These are phyloP conservation scores for Papilio polytes DNA, from an alignment of 1,140 invertebrate species.

Conservation along the genomic window DNA sequence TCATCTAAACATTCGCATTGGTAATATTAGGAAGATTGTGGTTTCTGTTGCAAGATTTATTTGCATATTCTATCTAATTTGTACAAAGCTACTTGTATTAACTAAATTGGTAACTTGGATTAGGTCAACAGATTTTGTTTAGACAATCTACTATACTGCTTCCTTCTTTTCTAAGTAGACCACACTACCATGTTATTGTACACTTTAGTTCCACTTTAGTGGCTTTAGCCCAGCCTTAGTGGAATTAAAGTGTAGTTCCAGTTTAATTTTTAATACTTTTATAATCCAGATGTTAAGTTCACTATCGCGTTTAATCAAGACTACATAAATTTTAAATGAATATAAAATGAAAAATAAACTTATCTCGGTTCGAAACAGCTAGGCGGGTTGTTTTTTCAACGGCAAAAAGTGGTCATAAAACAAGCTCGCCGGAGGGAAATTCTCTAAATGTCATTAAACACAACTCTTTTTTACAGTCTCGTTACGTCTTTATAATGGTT, in stretches of 20 bases:
- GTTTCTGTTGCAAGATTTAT: background rate
- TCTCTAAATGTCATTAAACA: slow-evolving; percentile 41
- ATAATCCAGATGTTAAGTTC: background rate
- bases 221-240: no score
- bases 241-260: background rate
- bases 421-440: slow-evolving; percentile 33
- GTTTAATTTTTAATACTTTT: background rate
- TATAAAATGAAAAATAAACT: slow-evolving; percentile 22
- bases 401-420: slow-evolving; percentile 33
- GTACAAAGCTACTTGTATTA: background rate
- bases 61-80: background rate
- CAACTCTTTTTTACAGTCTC: slow-evolving; percentile 38
- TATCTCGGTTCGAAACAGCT: slow-evolving; percentile 11
- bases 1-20: no score
- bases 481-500: slow-evolving; percentile 34
- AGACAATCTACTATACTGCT: background rate
- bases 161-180: background rate
- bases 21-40: background rate
- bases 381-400: slow-evolving; percentile 7
- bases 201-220: no score
- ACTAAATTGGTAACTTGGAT: background rate
- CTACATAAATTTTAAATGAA: slow-evolving; percentile 20
- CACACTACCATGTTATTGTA: background rate
- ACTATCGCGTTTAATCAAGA: background rate
- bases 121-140: background rate